phyloP scores from a whole-genome alignment of 2,888 invertebrate genomes.

The Eristalinus sepulchralis region DNA sequence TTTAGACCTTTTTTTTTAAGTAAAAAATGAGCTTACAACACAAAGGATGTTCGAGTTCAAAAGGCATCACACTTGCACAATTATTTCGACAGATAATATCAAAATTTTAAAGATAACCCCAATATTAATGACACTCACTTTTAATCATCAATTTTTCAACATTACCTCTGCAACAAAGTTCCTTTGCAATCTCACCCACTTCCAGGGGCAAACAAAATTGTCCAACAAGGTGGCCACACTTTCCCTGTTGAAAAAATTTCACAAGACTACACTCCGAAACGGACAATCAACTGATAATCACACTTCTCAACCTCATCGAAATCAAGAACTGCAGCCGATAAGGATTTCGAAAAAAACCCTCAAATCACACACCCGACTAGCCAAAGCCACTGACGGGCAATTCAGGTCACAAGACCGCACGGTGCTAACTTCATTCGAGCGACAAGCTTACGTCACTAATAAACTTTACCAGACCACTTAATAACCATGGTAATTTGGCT shows the following conservation, averaged over 20 bases:
- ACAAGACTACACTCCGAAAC: background rate
- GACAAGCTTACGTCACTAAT: conserved; percentile 3
- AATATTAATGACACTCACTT: no score
- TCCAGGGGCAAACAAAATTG: background rate
- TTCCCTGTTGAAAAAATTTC: background rate
- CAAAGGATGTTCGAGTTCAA: no score
- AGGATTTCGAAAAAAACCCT: background rate
- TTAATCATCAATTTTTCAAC: no score
- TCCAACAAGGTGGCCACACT: background rate
- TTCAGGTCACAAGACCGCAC: conserved; percentile 10
- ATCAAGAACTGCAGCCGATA: background rate
- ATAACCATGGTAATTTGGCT: conserved; percentile 28
- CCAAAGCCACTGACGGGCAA: background rate
- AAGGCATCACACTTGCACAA: no score
- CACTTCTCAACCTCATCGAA: background rate
- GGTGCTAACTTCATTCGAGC: background rate
- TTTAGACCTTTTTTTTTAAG: no score
- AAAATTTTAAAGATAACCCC: no score
- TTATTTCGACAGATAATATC: no score
- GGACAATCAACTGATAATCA: background rate
- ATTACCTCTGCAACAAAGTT: background rate
- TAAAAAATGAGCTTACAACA: no score
- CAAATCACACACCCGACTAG: background rate
- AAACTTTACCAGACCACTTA: conserved; percentile 15
- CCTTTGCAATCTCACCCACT: background rate